These are phyloP conservation scores for Drosophila kuntzei DNA, from an alignment of 2,888 invertebrate species.

Conservation along the genomic window DNA sequence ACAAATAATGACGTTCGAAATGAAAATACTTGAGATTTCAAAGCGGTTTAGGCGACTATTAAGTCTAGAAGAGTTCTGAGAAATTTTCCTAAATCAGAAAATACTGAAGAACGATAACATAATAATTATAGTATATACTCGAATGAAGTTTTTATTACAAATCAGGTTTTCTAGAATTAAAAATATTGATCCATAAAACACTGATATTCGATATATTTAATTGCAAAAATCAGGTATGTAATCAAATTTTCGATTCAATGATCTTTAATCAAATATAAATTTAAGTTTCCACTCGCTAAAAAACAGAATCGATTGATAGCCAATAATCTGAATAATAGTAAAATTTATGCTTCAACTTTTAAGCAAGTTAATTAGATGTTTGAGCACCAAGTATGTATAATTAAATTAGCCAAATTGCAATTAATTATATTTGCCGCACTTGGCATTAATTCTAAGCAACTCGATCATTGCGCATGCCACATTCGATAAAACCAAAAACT, in stretches of 20 bases:
- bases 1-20: not conserved
- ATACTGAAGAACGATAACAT: not conserved
- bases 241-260: not conserved
- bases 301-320: not conserved
- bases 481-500: constrained; percentile 24
- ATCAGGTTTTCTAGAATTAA: not conserved
- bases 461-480: constrained; percentile 12
- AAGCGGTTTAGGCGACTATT: not conserved
- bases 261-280: not conserved
- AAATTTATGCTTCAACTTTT: not conserved
- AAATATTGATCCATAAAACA: not conserved
- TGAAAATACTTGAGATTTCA: constrained; percentile 13
- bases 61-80: not conserved
- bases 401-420: not conserved
- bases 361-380: constrained; percentile 1
- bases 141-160: not conserved
- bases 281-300: not conserved
- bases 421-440: constrained; percentile 10
- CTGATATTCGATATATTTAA: not conserved
- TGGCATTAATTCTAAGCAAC: constrained; percentile 5
- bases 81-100: not conserved
- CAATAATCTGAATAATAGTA: not conserved
- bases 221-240: not conserved
- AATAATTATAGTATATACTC: too few relatives aligned
- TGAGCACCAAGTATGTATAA: not conserved